Percentiles rank a stretch among this genome's conserved stretches.
phyloP scores from a whole-genome alignment of 2,113 vertebrate species.

The Silurus asotus region DNA sequence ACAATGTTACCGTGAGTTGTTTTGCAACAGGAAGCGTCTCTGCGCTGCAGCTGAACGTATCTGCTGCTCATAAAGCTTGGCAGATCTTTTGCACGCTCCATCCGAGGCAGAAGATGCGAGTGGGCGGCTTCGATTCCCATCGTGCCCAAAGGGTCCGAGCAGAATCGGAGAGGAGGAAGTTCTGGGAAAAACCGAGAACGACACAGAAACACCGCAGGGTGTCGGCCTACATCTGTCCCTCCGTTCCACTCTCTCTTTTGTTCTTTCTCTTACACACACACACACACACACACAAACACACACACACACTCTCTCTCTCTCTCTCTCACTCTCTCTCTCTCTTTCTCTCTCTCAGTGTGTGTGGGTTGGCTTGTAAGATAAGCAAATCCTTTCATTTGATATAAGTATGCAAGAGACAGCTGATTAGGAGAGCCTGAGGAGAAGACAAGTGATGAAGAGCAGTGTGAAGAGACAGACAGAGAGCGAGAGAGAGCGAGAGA shows the following conservation, averaged over 20 bases:
- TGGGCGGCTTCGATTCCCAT: slow-evolving; percentile 25
- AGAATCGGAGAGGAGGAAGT: slow-evolving; percentile 14
- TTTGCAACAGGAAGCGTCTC: not conserved
- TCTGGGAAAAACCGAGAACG: slow-evolving; percentile 9
- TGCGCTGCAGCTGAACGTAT: not conserved
- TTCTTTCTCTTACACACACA: not conserved
- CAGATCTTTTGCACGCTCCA: not conserved
- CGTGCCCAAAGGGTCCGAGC: slow-evolving; percentile 7
- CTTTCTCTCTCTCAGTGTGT: not conserved
- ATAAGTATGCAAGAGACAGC: slow-evolving; percentile 39
- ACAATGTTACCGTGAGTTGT: too few species aligned
- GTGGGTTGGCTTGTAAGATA: slow-evolving; percentile 38
- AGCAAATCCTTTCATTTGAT: slow-evolving; percentile 44
- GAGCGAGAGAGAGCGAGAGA: slow-evolving; percentile 9
- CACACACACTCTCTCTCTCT: not conserved
- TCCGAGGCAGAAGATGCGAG: slow-evolving; percentile 1
- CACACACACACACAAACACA: not conserved
- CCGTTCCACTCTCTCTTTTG: not conserved
- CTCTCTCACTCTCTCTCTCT: not conserved
- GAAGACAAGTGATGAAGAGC: not conserved
- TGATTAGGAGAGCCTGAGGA: slow-evolving; percentile 37
- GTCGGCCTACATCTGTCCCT: slow-evolving; percentile 17
- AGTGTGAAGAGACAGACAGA: not conserved
- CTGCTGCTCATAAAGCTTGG: not conserved
- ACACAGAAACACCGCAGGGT: slow-evolving; percentile 30